These are phyloP conservation scores for Myrmecobius fasciatus DNA, from an alignment of 2,113 vertebrate species.

Conservation along the genomic window DNA sequence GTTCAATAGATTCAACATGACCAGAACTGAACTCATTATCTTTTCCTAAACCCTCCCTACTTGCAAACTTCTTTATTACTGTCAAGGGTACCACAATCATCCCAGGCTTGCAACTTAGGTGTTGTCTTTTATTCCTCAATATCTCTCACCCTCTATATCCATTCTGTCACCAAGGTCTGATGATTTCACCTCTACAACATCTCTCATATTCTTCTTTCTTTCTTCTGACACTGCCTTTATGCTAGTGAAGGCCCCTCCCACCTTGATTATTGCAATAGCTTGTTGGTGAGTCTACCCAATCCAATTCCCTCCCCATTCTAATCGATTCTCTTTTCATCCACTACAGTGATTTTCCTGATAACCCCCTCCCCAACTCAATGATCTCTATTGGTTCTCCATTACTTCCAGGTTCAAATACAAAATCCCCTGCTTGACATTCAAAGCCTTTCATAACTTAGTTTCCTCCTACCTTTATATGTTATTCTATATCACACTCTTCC, in stretches of 20 bases:
- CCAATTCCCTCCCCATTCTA: not conserved
- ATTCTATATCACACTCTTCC: too few species aligned
- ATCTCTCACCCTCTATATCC: not conserved
- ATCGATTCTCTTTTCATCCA: not conserved
- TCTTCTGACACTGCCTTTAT: not conserved
- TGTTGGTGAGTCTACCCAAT: not conserved
- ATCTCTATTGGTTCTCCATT: too few species aligned
- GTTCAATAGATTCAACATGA: not conserved
- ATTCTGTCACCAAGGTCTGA: not conserved
- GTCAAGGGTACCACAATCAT: not conserved
- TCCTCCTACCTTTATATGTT: too few species aligned
- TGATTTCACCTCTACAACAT: not conserved
- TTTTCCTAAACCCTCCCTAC: not conserved
- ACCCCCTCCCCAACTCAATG: too few species aligned
- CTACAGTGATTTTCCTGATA: not conserved
- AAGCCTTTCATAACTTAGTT: too few species aligned
- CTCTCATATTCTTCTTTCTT: not conserved
- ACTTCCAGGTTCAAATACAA: too few species aligned
- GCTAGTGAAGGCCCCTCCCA: not conserved
- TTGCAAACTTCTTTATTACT: not conserved
- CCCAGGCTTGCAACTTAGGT: not conserved
- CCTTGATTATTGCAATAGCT: not conserved
- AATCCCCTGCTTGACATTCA: too few species aligned
- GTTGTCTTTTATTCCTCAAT: not conserved
- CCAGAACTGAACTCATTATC: not conserved